These are phyloP conservation scores for Cassiopea andromeda DNA, from an alignment of 30 jellyfish, hydroid and myxozoan species.

Conservation along the genomic window DNA sequence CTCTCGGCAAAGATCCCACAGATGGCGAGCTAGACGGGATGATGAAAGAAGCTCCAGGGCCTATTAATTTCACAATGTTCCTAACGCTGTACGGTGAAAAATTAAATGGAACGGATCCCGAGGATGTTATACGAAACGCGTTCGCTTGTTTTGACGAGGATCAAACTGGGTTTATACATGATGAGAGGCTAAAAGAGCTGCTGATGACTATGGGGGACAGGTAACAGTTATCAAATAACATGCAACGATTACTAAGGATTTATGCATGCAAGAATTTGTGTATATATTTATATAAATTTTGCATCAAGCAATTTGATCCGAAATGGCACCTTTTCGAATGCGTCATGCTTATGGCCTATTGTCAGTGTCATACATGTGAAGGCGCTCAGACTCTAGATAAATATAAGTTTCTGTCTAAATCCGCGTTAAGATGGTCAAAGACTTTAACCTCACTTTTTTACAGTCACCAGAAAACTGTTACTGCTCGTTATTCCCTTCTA, in stretches of 20 bases:
- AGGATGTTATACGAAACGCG: slow-evolving; percentile 98
- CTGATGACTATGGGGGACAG: slow-evolving; percentile 99
- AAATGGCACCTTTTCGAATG: not conserved
- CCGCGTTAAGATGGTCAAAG: too few relatives aligned
- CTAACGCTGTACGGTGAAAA: slow-evolving; percentile 97
- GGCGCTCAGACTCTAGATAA: not conserved
- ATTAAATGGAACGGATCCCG: slow-evolving; percentile 99
- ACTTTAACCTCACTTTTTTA: too few relatives aligned
- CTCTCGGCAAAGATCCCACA: slow-evolving; percentile 97
- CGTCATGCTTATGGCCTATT: not conserved
- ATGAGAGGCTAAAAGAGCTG: slow-evolving; percentile 91
- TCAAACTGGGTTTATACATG: slow-evolving; percentile 88
- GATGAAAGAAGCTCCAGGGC: slow-evolving; percentile 99
- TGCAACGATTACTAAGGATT: not conserved
- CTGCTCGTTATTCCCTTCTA: too few relatives aligned
- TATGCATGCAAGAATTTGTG: not conserved
- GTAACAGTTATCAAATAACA: slow-evolving; percentile 39
- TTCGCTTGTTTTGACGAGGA: slow-evolving; percentile 99
- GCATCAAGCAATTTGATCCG: not conserved
- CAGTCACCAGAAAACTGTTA: too few relatives aligned
- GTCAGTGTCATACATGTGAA: not conserved
- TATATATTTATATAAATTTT: too few relatives aligned
- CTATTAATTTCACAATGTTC: slow-evolving; percentile 98
- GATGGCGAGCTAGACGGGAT: slow-evolving; percentile 93
- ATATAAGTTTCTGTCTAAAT: not conserved